phyloP scores from a whole-genome alignment of 2,113 vertebrate genomes.

The Hystrix brachyura region DNA sequence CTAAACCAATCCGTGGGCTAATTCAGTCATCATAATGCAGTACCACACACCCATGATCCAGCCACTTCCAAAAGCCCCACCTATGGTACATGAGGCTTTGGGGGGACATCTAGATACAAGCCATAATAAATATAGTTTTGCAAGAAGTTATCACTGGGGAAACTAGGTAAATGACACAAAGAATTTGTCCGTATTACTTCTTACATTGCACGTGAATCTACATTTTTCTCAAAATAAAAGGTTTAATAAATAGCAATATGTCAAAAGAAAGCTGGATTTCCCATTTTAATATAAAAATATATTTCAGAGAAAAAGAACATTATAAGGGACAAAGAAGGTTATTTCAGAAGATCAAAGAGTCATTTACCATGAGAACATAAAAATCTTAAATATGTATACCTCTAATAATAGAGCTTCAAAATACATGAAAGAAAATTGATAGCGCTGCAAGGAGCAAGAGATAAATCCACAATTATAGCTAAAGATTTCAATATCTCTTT shows the following conservation, averaged over 20 bases:
- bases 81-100: no score
- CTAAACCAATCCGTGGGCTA: no score
- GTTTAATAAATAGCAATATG: background rate
- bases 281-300: background rate
- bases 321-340: background rate
- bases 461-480: background rate
- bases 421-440: background rate
- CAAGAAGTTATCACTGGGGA: background rate
- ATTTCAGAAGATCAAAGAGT: background rate
- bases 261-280: background rate
- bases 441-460: background rate
- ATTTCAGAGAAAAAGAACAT: background rate
- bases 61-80: no score
- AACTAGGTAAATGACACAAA: background rate
- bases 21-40: no score
- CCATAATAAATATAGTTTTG: background rate
- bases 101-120: no score
- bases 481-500: background rate
- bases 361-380: background rate
- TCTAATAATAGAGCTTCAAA: conserved; percentile 7
- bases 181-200: background rate
- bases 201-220: background rate
- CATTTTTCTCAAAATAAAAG: conserved; percentile 14
- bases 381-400: background rate
- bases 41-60: no score